Percentiles rank a stretch among this genome's conserved stretches.
Conservation (phyloP, 2,888 invertebrate species). For the Hypena proboscidalis region DNA sequence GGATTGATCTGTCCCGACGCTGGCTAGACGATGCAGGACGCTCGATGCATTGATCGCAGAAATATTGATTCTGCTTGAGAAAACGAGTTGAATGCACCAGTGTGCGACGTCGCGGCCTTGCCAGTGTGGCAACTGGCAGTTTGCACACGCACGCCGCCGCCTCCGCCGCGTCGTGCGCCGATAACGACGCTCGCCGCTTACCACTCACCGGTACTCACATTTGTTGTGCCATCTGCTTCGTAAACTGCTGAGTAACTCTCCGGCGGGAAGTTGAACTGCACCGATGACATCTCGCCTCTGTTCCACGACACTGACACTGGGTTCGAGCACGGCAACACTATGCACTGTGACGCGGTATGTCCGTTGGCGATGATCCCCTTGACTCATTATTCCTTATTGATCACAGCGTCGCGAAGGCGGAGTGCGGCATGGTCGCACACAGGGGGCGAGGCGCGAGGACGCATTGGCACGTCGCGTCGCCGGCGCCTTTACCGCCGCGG, state of each 20-base stretch:
- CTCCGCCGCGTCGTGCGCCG: conserved; percentile 41
- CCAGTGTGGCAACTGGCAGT: no score
- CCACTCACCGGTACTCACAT: conserved; percentile 70
- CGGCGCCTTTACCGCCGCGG: conserved; percentile 58
- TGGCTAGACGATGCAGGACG: conserved; percentile 17
- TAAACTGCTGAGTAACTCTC: conserved; percentile 77
- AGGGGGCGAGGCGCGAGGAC: conserved; percentile 32
- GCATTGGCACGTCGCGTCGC: conserved; percentile 41
- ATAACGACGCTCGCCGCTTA: conserved; percentile 53
- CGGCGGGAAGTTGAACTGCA: conserved; percentile 74
- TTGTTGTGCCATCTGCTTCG: conserved; percentile 57
- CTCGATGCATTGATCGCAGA: conserved; percentile 17
- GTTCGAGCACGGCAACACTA: conserved; percentile 35
- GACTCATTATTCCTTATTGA: conserved; percentile 68
- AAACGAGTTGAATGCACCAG: conserved; percentile 77
- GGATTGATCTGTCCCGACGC: neutral
- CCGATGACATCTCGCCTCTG: conserved; percentile 60
- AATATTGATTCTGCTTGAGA: conserved; percentile 51
- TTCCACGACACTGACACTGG: conserved; percentile 58
- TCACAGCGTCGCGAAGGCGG: conserved; percentile 49
- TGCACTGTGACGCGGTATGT: conserved; percentile 47
- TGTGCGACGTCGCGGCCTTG: conserved; percentile 67
- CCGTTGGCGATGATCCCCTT: conserved; percentile 47
- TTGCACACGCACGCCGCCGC: conserved; percentile 57
- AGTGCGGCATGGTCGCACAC: conserved; percentile 45